phyloP scores from a whole-genome alignment of 1,140 invertebrate species.

The Lasioglossum baleicum region DNA sequence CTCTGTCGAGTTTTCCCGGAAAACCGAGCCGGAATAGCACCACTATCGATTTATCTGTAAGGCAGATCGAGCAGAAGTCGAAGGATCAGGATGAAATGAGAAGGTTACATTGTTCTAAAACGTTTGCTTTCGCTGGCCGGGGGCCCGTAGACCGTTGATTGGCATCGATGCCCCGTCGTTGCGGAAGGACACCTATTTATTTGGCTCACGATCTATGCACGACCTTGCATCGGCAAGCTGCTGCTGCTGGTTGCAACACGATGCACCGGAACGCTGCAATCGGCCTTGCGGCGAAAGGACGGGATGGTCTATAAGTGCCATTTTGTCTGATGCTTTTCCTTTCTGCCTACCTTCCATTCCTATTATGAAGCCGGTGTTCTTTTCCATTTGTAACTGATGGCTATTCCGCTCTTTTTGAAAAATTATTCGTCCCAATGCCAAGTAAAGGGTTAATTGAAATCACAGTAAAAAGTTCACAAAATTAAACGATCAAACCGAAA shows the following conservation, averaged over 20 bases:
- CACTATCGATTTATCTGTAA: slow-evolving; percentile 54
- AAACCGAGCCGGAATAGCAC: not conserved
- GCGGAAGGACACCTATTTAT: slow-evolving; percentile 59
- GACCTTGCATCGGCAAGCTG: too few relatives aligned
- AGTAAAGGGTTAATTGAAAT: too few relatives aligned
- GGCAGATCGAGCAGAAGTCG: slow-evolving; percentile 41
- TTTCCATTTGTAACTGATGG: too few relatives aligned
- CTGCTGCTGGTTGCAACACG: not conserved
- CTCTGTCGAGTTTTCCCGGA: not conserved
- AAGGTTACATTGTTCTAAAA: slow-evolving; percentile 61
- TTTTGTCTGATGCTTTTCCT: not conserved
- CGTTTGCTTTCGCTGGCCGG: slow-evolving; percentile 16
- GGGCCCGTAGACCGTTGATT: slow-evolving; percentile 35
- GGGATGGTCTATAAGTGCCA: not conserved
- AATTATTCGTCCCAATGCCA: too few relatives aligned
- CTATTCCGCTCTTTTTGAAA: too few relatives aligned
- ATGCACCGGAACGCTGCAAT: not conserved
- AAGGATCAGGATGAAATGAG: slow-evolving; percentile 55
- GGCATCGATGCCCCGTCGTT: slow-evolving; percentile 58
- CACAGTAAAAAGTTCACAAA: too few relatives aligned
- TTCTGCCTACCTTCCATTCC: not conserved
- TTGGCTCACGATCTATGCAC: slow-evolving; percentile 12
- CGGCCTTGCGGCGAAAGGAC: slow-evolving; percentile 40
- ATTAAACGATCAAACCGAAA: too few relatives aligned
- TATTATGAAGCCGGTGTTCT: too few relatives aligned